These are phyloP conservation scores for Coptotermes formosanus DNA, from an alignment of 1,140 invertebrate species.

Conservation along the genomic window DNA sequence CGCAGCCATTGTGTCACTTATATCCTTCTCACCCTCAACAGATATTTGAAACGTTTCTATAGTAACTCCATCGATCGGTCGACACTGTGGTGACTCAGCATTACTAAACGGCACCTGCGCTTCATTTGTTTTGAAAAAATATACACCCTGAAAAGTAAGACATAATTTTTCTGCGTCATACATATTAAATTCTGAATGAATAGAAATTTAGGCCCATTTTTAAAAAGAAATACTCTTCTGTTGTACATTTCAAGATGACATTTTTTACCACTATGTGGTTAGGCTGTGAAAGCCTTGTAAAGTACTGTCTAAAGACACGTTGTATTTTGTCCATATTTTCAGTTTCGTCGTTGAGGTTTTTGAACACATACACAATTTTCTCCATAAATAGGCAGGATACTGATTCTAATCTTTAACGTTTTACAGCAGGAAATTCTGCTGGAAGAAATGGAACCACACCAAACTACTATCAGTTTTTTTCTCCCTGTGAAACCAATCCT, in stretches of 20 bases:
- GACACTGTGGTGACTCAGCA: not conserved
- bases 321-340: not conserved
- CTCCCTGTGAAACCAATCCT: too few species aligned
- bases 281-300: not conserved
- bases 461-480: too few species aligned
- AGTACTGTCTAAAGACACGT: not conserved
- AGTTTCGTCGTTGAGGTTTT: not conserved
- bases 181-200: not conserved
- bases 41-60: not conserved
- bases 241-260: not conserved
- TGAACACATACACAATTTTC: not conserved
- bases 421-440: not conserved
- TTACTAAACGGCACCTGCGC: not conserved
- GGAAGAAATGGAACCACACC: not conserved
- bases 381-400: not conserved
- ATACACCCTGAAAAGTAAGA: not conserved
- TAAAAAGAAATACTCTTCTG: not conserved
- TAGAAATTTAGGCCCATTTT: not conserved
- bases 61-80: not conserved
- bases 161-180: not conserved
- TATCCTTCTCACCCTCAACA: not conserved
- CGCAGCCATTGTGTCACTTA: not conserved
- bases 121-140: slow-evolving; percentile 11
- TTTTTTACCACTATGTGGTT: not conserved
- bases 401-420: not conserved